Evolutionary conservation across 2,888 invertebrate species (phyloP).

Genomic region (Spisula solida): DNA sequence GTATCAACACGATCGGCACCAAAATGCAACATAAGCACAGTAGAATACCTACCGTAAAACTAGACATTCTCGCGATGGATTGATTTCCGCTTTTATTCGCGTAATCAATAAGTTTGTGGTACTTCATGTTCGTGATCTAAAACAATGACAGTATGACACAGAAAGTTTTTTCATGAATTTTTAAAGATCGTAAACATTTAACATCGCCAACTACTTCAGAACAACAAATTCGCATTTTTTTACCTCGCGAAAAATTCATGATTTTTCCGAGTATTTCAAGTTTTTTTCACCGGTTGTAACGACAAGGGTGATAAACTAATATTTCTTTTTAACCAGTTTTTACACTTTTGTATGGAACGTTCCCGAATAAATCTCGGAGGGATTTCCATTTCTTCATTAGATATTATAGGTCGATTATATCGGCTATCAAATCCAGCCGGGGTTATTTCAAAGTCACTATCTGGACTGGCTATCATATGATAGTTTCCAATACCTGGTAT

Average conservation of each 20-base stretch:
- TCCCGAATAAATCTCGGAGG: constrained; percentile 60
- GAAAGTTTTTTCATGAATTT: too few species aligned
- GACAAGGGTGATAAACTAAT: constrained; percentile 64
- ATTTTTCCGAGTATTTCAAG: not conserved
- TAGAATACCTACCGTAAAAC: too few species aligned
- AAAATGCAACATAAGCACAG: not conserved
- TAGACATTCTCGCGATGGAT: too few species aligned
- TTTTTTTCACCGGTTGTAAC: constrained; percentile 49
- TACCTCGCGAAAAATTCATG: too few species aligned
- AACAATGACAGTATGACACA: too few species aligned
- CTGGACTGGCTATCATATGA: constrained; percentile 61
- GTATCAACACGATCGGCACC: not conserved
- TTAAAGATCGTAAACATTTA: too few species aligned
- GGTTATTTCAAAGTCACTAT: constrained; percentile 68
- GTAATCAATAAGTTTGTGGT: too few species aligned
- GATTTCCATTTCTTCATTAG: constrained; percentile 60
- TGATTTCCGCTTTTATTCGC: too few species aligned
- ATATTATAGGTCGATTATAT: constrained; percentile 57
- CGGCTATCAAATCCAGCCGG: constrained; percentile 67
- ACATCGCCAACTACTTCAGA: too few species aligned
- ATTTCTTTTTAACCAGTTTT: constrained; percentile 59
- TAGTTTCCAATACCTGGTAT: constrained; percentile 69
- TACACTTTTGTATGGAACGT: constrained; percentile 64
- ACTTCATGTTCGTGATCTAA: not conserved
- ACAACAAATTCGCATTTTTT: too few species aligned